Base-by-base conservation (phyloP, 2,888 invertebrate species). In the Platycheirus albimanus region DNA sequence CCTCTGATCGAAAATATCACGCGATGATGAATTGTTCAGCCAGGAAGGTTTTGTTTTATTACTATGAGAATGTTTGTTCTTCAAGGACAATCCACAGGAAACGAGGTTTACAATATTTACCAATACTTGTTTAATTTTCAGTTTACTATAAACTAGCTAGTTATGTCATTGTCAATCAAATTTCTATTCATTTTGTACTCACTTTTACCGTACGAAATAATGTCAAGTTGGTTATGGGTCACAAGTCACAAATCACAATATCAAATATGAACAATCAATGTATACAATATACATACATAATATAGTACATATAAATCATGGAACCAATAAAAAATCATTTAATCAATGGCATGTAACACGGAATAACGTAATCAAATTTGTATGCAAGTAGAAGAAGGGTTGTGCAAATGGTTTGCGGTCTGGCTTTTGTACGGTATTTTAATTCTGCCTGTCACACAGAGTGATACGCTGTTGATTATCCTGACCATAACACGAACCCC, bases 331-430 rank as follows among this genome's bases (percentile, higher is more conserved):
- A 30, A 33, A 58, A 75, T 75, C 75, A 67, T 58, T 75, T 75
- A 75, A 38, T 6, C 5, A 67, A 75, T 75, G 58, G 66, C 75
- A 75, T 75, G 75, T 58, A 17, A 67, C 67, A 75, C 56, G 75
- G 51, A 56, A 75, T 67, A 45, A n/a, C 38, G 36, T 43, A 64
- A 64, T 54, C 33, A 74, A 64, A 64, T 54, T 19, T 43, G 30
- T 33, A 66, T 30, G 51, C 13, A 28, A 13, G n/a, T n/a, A n/a
- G 11, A 13, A 20, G 28, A 28, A 30, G 8, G 13, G 24, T 6
- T 28, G 8, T 51, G 28, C 15, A 17, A 51, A 13, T 8, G n/a
- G 20, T 11, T 1, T 43, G 61, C 11, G 30, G 61, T 17, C 17
- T 58, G n/a, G n/a, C 45, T n/a, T 15, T 15, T 41, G 30, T 49